Percentiles rank a stretch among this genome's conserved stretches.
phyloP scores from a whole-genome alignment of 2,888 invertebrate genomes.

The Agelastica alni region DNA sequence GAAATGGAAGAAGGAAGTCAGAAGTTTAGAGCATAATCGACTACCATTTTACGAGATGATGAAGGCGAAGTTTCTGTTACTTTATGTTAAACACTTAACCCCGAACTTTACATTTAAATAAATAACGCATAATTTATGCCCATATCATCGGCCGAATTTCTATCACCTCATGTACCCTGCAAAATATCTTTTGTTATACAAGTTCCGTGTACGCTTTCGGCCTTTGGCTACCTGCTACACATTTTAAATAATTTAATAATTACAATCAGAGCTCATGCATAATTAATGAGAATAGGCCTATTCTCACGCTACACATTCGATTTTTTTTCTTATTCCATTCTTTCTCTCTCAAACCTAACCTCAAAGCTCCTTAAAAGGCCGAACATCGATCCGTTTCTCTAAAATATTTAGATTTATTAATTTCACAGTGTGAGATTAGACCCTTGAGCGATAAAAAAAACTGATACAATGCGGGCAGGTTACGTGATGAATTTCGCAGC shows the following conservation, averaged over 20 bases:
- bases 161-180: too few relatives aligned
- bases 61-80: too few relatives aligned
- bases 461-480: conserved; percentile 35
- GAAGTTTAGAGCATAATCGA: too few relatives aligned
- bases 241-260: conserved; percentile 21
- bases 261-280: conserved; percentile 23
- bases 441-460: conserved; percentile 19
- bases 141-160: too few relatives aligned
- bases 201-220: too few relatives aligned
- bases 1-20: too few relatives aligned
- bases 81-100: too few relatives aligned
- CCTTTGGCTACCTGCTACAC: neutral
- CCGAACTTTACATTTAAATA: too few relatives aligned
- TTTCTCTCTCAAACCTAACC: conserved; percentile 18
- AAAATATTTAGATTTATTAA: conserved; percentile 50
- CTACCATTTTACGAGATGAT: too few relatives aligned
- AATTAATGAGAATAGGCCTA: conserved; percentile 22
- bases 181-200: too few relatives aligned
- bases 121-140: too few relatives aligned
- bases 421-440: conserved; percentile 46
- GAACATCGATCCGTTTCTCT: conserved; percentile 31
- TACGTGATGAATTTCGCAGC: conserved; percentile 33
- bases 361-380: conserved; percentile 25
- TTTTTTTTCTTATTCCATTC: conserved; percentile 19
- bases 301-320: conserved; percentile 31